phyloP scores from a whole-genome alignment of 2,888 invertebrate species.

The Camponotus fellah region DNA sequence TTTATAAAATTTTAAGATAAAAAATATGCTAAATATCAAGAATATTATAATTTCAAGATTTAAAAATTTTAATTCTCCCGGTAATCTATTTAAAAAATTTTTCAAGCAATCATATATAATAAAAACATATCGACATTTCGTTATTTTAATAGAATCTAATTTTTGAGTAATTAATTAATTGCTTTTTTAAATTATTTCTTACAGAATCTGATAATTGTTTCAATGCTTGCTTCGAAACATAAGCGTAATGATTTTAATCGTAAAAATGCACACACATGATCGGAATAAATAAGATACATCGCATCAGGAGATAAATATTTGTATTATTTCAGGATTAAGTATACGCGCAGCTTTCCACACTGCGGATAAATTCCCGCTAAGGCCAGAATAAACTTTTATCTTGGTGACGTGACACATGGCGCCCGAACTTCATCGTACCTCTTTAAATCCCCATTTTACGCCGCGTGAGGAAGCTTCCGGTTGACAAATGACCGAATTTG shows the following conservation, averaged over 20 bases:
- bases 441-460: constrained; percentile 39
- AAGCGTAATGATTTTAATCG: neutral
- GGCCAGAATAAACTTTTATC: constrained; percentile 36
- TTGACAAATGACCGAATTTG: constrained; percentile 33
- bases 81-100: neutral
- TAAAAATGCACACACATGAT: too few species aligned
- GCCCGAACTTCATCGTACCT: constrained; percentile 12
- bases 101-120: neutral
- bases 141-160: constrained; percentile 8
- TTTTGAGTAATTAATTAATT: neutral
- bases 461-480: neutral
- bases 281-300: neutral
- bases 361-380: constrained; percentile 10
- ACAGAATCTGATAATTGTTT: neutral
- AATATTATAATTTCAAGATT: neutral
- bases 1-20: neutral
- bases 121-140: neutral
- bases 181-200: neutral
- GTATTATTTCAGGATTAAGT: constrained; percentile 30
- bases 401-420: neutral
- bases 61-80: neutral
- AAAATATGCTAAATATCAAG: neutral
- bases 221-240: neutral
- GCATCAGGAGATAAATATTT: neutral
- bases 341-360: neutral